Base-by-base conservation (phyloP, 1,140 invertebrate genomes). In the Lutraria rhynchaena region DNA sequence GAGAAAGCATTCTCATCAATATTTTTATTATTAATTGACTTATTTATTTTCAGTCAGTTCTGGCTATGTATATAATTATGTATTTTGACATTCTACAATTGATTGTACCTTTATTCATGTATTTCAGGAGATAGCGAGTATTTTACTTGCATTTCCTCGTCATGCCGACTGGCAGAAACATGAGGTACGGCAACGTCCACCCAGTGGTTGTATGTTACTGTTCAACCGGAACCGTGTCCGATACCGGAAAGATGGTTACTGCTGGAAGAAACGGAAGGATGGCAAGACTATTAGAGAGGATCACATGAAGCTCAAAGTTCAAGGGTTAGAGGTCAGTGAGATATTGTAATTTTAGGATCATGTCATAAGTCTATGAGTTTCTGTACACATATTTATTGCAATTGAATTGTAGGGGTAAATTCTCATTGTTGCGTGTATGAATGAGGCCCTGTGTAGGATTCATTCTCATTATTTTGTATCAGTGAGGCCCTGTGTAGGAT, bases 271-370 rank as follows among this genome's bases (percentile, higher is more conserved):
- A 89, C 93, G 98, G 78, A 99, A 99, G 93, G 98, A 99, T 92
- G 98, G 98, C 7, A 99, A 99, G 93, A 99, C 98, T 60, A 99
- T 98, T 33, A 93, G 98, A 85, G 98, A 99, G 93, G 98, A 99
- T 95, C 98, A 99, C 92, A 99, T 99, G 98, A 99, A 99, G 93
- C 94, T 99, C 49, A 99, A 99, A 95, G 98, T 99, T 82, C 97
- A 98, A 94, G 97, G 97, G 85, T 96, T 96, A 76, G 97, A 98
- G 95, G 96, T 97, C 87, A 31, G 55, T 41, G 15, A n/a, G n/a
- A n/a, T n/a, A n/a, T n/a, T n/a, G n/a, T n/a, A n/a, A n/a, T n/a
- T n/a, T n/a, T n/a, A n/a, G n/a, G n/a, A n/a, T n/a, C n/a, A n/a
- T n/a, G n/a, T n/a, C n/a, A n/a, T n/a, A n/a, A n/a, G n/a, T n/a